phyloP scores from a whole-genome alignment of 2,888 invertebrate genomes.

The Octonoba sinensis region DNA sequence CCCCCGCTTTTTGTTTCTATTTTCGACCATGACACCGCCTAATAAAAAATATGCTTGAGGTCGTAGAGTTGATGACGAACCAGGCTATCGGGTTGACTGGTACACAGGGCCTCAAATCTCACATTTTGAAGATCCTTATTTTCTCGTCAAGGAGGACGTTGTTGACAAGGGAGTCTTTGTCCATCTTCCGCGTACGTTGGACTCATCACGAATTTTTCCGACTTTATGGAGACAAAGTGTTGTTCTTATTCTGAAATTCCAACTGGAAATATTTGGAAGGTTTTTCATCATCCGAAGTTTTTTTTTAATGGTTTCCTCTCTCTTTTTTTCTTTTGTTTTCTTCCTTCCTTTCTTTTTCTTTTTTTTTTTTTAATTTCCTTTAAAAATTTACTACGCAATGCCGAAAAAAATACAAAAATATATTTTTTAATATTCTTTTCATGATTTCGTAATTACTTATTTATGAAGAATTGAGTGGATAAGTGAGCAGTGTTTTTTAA shows the following conservation, averaged over 20 bases:
- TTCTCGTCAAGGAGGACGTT: conserved; percentile 27
- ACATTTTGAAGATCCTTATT: conserved; percentile 8
- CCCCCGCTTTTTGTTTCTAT: conserved; percentile 52
- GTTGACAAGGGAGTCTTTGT: conserved; percentile 47
- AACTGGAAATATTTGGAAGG: too few species aligned
- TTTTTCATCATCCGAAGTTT: too few species aligned
- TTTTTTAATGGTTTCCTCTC: too few species aligned
- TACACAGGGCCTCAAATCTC: background rate
- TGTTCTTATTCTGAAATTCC: background rate
- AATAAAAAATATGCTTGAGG: conserved; percentile 33
- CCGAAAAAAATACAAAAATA: too few species aligned
- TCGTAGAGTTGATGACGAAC: conserved; percentile 48
- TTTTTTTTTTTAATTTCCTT: too few species aligned
- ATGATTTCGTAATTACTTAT: too few species aligned
- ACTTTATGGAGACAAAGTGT: background rate
- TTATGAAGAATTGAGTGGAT: too few species aligned
- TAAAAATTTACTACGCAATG: too few species aligned
- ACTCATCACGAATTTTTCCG: background rate
- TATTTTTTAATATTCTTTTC: too few species aligned
- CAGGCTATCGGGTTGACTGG: conserved; percentile 42
- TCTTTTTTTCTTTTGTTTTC: too few species aligned
- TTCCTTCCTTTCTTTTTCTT: too few species aligned
- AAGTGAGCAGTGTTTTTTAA: too few species aligned
- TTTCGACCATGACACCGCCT: conserved; percentile 44
- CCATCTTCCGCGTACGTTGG: conserved; percentile 3